These are phyloP conservation scores for Proctacanthus coquilletti DNA, from an alignment of 1,140 invertebrate genomes.

Conservation along the genomic window DNA sequence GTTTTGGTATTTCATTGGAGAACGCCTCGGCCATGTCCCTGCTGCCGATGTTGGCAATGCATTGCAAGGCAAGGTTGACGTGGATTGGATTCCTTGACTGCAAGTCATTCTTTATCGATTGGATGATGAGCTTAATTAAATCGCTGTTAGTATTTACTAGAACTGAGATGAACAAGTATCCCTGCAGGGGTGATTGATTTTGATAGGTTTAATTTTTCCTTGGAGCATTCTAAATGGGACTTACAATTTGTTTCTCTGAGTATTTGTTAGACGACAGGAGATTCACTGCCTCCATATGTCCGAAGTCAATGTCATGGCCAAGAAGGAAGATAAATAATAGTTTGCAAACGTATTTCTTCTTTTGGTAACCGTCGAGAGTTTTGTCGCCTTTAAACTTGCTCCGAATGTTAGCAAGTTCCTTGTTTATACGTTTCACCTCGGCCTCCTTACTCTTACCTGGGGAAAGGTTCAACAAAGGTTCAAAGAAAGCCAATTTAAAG, in stretches of 20 bases:
- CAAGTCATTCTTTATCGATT: conserved; percentile 99
- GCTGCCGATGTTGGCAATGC: conserved; percentile 98
- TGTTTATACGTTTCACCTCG: conserved; percentile 99
- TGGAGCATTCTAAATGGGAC: conserved; percentile 22
- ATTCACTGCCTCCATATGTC: conserved; percentile 99
- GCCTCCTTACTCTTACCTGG: conserved; percentile 98
- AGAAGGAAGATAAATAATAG: conserved; percentile 97
- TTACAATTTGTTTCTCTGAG: conserved; percentile 99
- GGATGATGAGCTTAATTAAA: conserved; percentile 97
- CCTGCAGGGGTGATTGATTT: conserved; percentile 43
- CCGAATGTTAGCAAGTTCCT: conserved; percentile 97
- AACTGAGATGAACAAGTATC: conserved; percentile 98
- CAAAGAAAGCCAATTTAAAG: too few species aligned
- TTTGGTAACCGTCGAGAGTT: conserved; percentile 98
- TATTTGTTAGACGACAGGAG: conserved; percentile 99
- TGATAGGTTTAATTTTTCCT: conserved; percentile 1
- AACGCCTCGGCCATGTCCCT: conserved; percentile 99
- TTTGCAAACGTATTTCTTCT: conserved; percentile 99
- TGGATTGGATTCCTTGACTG: conserved; percentile 94
- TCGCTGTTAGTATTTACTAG: conserved; percentile 98
- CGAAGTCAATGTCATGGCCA: conserved; percentile 99
- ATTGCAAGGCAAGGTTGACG: conserved; percentile 97
- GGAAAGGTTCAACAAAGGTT: too few species aligned
- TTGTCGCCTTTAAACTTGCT: conserved; percentile 99
- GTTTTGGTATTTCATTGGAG: conserved; percentile 92